phyloP scores from a whole-genome alignment of 1,140 invertebrate genomes.

The Apis dorsata region DNA sequence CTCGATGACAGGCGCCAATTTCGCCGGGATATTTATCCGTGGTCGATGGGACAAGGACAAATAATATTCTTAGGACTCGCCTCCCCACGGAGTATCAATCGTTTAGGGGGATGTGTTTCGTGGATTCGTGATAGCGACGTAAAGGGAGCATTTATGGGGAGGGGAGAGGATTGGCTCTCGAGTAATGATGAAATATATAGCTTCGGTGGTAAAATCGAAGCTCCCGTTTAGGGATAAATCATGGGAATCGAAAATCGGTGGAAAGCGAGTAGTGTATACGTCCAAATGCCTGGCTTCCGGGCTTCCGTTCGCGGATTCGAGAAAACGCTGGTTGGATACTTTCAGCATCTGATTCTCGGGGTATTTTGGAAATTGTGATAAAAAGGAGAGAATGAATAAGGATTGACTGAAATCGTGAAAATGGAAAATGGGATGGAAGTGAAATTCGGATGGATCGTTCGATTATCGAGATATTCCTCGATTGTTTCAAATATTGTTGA shows the following conservation, averaged over 20 bases:
- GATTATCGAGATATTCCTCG: no score
- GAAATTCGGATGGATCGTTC: no score
- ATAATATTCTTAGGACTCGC: slow-evolving; percentile 14
- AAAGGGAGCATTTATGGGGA: slow-evolving; percentile 36
- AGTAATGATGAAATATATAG: slow-evolving; percentile 49
- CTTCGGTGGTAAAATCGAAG: slow-evolving; percentile 37
- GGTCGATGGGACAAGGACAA: background rate
- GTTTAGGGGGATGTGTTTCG: slow-evolving; percentile 26
- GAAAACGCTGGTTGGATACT: background rate
- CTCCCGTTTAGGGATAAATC: slow-evolving; percentile 18
- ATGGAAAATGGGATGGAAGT: no score
- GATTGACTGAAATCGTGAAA: no score
- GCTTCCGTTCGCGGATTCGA: background rate
- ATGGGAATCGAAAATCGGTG: background rate
- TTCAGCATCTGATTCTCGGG: background rate
- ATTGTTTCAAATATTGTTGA: no score
- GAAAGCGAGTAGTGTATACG: background rate
- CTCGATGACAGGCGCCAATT: slow-evolving; percentile 1
- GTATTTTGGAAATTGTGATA: no score
- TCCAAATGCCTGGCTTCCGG: background rate
- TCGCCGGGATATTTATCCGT: slow-evolving; percentile 18
- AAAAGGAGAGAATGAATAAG: no score
- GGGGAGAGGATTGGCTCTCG: background rate
- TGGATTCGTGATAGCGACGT: slow-evolving; percentile 1
- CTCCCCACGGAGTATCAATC: slow-evolving; percentile 44